Evolutionary conservation across 2,113 vertebrate species (phyloP).

Genomic region (Cacatua alba): DNA sequence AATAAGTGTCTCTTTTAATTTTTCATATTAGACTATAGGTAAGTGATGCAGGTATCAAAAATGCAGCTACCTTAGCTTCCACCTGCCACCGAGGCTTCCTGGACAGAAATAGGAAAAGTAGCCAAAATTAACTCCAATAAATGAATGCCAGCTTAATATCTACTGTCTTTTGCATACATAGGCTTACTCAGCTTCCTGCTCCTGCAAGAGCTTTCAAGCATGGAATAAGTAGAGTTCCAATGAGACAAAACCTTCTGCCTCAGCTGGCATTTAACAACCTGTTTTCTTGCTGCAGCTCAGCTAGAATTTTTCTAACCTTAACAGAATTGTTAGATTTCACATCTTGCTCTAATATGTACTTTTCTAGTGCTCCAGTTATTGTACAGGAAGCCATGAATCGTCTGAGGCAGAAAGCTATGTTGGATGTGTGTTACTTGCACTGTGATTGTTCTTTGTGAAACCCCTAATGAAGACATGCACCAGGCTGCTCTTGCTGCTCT

Average conservation of each 20-base stretch:
- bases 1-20: constrained; percentile 22
- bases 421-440: neutral
- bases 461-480: neutral
- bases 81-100: constrained; percentile 54
- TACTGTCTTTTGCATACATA: constrained; percentile 63
- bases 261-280: constrained; percentile 78
- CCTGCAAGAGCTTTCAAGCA: constrained; percentile 70
- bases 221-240: constrained; percentile 73
- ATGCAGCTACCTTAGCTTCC: constrained; percentile 43
- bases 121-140: constrained; percentile 71
- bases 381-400: neutral
- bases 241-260: constrained; percentile 77
- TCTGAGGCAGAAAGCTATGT: neutral
- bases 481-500: neutral
- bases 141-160: constrained; percentile 73
- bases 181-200: constrained; percentile 60
- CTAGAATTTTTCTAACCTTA: constrained; percentile 69
- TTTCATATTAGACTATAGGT: constrained; percentile 40
- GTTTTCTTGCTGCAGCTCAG: constrained; percentile 72
- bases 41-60: constrained; percentile 42
- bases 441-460: neutral
- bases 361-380: neutral
- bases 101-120: constrained; percentile 65
- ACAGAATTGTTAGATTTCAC: constrained; percentile 53
- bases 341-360: constrained; percentile 27